Evolutionary conservation across 2,797 vertebrate genomes (phyloP).

Genomic region (Halcyon leucocephala): DNA sequence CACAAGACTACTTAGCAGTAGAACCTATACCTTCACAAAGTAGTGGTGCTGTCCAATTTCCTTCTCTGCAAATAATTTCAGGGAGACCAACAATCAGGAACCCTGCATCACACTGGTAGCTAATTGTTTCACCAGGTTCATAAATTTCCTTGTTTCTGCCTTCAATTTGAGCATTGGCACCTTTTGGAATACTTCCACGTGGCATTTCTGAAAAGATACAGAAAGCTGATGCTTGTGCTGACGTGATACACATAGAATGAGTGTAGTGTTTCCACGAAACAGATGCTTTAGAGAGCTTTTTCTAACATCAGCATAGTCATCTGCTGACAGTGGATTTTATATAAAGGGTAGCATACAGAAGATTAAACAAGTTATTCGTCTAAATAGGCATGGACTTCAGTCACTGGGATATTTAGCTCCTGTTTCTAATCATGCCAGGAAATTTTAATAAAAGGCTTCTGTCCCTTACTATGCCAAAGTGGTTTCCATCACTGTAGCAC

Average conservation of each 20-base stretch:
- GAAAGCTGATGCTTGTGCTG: neutral
- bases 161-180: neutral
- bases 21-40: conserved; percentile 37
- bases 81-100: neutral
- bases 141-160: neutral
- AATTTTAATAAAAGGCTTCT: neutral
- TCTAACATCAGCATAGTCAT: neutral
- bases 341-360: neutral
- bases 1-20: neutral
- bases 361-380: neutral
- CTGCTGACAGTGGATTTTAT: neutral
- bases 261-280: neutral
- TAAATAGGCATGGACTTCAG: neutral
- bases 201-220: conserved; percentile 37
- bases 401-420: neutral
- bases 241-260: neutral
- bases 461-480: neutral
- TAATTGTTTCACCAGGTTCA: conserved; percentile 43
- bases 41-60: conserved; percentile 30
- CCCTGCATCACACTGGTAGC: conserved; percentile 2
- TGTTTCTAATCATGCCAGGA: neutral
- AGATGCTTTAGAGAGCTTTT: neutral
- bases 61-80: conserved; percentile 41
- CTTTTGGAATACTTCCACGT: conserved; percentile 14
- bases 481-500: neutral